A percentile compares a stretch with the other conserved stretches of the same genome.
Conservation (phyloP, 2,797 vertebrate species). For the Hydrolagus colliei region DNA sequence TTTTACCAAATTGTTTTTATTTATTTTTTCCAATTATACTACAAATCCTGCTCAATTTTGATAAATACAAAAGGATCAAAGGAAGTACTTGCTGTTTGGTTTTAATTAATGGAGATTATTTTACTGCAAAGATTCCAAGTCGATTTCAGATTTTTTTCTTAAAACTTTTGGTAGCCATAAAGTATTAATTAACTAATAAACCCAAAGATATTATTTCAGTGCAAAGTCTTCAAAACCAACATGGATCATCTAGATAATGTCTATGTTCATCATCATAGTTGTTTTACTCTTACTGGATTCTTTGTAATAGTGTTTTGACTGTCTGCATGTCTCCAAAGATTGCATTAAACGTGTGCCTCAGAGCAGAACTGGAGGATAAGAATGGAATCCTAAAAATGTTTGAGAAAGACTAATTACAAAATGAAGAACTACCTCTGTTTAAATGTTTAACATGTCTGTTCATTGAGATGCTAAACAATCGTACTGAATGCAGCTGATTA, state of each 20-base stretch:
- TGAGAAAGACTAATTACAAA: neutral
- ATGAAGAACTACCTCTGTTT: neutral
- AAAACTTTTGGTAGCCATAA: neutral
- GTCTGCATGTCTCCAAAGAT: constrained; percentile 6
- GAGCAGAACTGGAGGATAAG: constrained; percentile 24
- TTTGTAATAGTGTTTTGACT: neutral
- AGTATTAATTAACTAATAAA: neutral
- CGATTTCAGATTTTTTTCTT: neutral
- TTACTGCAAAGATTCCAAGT: neutral
- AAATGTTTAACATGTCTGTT: constrained; percentile 3
- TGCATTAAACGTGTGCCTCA: neutral
- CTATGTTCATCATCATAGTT: neutral
- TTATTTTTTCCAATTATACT: neutral
- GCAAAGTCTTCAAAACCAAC: neutral
- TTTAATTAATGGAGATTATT: neutral
- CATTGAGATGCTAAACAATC: neutral
- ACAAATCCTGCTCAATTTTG: no score
- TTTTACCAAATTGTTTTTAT: neutral
- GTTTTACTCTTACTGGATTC: neutral
- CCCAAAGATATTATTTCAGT: neutral
- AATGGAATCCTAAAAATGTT: constrained; percentile 27
- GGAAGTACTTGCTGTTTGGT: neutral
- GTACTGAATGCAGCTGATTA: neutral
- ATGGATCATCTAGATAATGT: neutral
- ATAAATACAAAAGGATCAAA: neutral